A percentile compares a stretch with the other conserved stretches of the same genome.
These are phyloP conservation scores for Eristalinus sepulchralis DNA, from an alignment of 2,888 invertebrate genomes.

Conservation along the genomic window DNA sequence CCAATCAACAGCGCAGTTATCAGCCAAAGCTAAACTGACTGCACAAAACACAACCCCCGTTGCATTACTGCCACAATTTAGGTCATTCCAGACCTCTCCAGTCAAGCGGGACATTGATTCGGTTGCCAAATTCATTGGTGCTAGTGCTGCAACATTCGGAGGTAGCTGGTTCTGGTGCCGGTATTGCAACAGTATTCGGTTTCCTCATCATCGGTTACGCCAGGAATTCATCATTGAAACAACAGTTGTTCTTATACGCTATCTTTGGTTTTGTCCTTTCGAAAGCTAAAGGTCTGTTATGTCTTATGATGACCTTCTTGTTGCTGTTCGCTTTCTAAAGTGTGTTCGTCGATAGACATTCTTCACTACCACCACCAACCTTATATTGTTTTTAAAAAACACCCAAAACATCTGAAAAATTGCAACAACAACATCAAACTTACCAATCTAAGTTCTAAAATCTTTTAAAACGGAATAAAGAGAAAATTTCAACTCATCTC, in stretches of 20 bases:
- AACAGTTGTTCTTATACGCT: conserved; percentile 98
- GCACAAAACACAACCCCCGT: conserved; percentile 85
- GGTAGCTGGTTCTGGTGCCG: conserved; percentile 99
- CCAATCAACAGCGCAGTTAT: conserved; percentile 90
- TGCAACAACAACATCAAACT: conserved; percentile 51
- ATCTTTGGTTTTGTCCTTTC: conserved; percentile 98
- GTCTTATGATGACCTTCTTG: conserved; percentile 99
- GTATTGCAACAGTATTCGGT: conserved; percentile 98
- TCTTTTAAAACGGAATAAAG: conserved; percentile 36
- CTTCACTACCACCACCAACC: conserved; percentile 63
- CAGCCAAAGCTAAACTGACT: conserved; percentile 86
- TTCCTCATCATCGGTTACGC: conserved; percentile 98
- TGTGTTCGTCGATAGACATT: conserved; percentile 72
- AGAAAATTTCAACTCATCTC: conserved; percentile 55
- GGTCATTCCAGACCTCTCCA: conserved; percentile 93
- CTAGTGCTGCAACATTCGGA: conserved; percentile 99
- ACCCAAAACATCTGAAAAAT: conserved; percentile 73
- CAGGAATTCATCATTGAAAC: conserved; percentile 97
- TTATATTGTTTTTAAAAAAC: conserved; percentile 80
- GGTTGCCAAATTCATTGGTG: conserved; percentile 99
- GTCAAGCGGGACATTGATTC: conserved; percentile 98
- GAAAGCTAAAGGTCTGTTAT: conserved; percentile 99
- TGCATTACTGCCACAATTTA: conserved; percentile 85
- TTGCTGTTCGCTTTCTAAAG: conserved; percentile 96
- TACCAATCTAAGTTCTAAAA: conserved; percentile 68